A percentile compares a stretch with the other conserved stretches of the same genome.
phyloP scores from a whole-genome alignment of 2,888 invertebrate genomes.

The Osmoderma eremita region DNA sequence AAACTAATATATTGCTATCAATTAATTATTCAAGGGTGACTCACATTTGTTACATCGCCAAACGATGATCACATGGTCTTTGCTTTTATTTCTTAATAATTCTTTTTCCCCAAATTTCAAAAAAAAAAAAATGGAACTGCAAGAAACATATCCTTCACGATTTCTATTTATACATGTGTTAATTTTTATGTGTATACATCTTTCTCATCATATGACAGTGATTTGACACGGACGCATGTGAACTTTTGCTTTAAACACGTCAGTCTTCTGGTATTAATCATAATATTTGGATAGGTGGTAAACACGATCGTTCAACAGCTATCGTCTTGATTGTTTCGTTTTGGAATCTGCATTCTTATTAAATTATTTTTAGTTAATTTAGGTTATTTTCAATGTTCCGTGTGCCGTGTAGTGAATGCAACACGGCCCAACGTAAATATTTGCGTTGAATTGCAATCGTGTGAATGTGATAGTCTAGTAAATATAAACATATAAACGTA shows the following conservation, averaged over 20 bases:
- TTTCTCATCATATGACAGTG: constrained; percentile 36
- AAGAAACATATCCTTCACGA: background rate
- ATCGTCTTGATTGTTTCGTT: constrained; percentile 56
- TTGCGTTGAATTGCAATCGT: constrained; percentile 29
- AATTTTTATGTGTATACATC: constrained; percentile 33
- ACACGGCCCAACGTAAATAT: constrained; percentile 14
- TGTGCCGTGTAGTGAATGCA: background rate
- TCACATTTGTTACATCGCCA: too few relatives aligned
- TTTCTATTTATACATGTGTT: constrained; percentile 20
- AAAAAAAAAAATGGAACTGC: background rate
- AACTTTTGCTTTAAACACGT: constrained; percentile 40
- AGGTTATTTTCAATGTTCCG: constrained; percentile 26
- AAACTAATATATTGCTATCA: too few relatives aligned
- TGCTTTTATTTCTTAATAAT: too few relatives aligned
- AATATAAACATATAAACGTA: constrained; percentile 19
- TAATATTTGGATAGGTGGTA: constrained; percentile 59
- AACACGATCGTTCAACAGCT: constrained; percentile 57
- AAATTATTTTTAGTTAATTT: constrained; percentile 48
- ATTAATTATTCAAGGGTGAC: too few relatives aligned
- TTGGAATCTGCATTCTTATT: constrained; percentile 50
- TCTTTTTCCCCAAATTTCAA: too few relatives aligned
- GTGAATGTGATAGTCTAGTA: constrained; percentile 20
- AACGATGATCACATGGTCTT: too few relatives aligned
- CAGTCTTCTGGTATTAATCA: constrained; percentile 51
- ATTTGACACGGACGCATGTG: constrained; percentile 40